Percentiles rank a stretch among this genome's conserved stretches.
Evolutionary conservation across 64 coral and sea anemone species (phyloP).

Genomic region (Cladopsammia gracilis): DNA sequence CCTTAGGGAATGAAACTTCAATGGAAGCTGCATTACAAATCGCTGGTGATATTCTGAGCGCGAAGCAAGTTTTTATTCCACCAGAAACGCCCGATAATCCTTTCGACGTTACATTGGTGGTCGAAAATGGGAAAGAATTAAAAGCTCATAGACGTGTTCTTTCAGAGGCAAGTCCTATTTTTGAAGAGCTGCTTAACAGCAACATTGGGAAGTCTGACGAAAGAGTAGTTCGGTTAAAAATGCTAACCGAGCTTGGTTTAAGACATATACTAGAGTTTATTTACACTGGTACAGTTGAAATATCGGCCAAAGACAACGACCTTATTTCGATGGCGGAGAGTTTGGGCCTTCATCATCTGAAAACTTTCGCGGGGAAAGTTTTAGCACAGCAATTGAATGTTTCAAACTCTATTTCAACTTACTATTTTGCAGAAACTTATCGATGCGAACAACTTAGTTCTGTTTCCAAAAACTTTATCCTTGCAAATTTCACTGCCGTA

Average conservation of each 20-base stretch:
- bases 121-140: neutral
- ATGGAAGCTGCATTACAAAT: no score
- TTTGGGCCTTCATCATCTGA: conserved; percentile 11
- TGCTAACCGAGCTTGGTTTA: neutral
- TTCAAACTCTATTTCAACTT: conserved; percentile 14
- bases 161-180: neutral
- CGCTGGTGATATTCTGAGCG: no score
- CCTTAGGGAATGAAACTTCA: no score
- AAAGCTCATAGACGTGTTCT: neutral
- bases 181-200: neutral
- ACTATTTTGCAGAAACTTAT: neutral
- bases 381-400: neutral
- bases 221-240: neutral
- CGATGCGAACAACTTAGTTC: neutral
- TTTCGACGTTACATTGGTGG: neutral
- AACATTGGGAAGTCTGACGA: neutral
- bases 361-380: neutral
- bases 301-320: neutral
- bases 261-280: neutral
- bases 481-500: neutral
- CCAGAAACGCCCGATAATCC: neutral
- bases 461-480: neutral
- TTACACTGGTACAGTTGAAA: conserved; percentile 21
- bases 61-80: no score
- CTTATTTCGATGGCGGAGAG: conserved; percentile 9